phyloP scores from a whole-genome alignment of 1,140 invertebrate species.

The Andrena cerasifolii region DNA sequence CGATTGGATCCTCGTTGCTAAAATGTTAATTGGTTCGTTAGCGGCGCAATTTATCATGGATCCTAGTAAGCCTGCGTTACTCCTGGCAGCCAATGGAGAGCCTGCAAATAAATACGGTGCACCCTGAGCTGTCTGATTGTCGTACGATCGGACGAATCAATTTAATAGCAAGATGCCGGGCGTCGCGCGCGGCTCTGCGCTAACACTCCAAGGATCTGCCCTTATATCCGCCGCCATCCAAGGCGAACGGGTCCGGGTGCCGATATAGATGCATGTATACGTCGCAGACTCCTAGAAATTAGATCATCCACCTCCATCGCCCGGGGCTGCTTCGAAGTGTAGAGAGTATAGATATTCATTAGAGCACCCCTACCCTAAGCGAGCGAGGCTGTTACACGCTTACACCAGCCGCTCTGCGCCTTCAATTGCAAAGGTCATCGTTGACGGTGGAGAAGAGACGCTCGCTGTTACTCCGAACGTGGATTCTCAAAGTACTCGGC shows the following conservation, averaged over 20 bases:
- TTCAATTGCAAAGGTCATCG: conserved; percentile 52
- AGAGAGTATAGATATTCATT: neutral
- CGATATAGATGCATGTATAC: too few relatives aligned
- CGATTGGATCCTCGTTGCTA: too few relatives aligned
- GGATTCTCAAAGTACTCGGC: conserved; percentile 38
- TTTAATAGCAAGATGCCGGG: neutral
- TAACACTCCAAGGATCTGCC: neutral
- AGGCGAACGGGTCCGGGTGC: conserved; percentile 34
- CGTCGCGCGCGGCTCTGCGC: conserved; percentile 3
- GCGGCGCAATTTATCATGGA: too few relatives aligned
- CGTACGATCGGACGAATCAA: too few relatives aligned
- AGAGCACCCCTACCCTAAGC: conserved; percentile 32
- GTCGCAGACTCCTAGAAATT: conserved; percentile 12
- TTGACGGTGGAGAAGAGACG: conserved; percentile 38
- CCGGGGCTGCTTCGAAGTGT: conserved; percentile 13
- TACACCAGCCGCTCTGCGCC: conserved; percentile 2
- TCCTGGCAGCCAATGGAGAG: too few relatives aligned
- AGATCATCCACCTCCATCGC: conserved; percentile 30
- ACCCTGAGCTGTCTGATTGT: too few relatives aligned
- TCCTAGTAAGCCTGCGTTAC: too few relatives aligned
- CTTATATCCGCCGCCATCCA: conserved; percentile 1
- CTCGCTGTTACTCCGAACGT: conserved; percentile 11
- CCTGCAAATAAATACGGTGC: too few relatives aligned
- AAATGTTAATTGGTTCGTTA: too few relatives aligned
- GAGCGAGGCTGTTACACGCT: neutral